phyloP scores from a whole-genome alignment of 1,140 invertebrate species.

The Vollenhovia emeryi region DNA sequence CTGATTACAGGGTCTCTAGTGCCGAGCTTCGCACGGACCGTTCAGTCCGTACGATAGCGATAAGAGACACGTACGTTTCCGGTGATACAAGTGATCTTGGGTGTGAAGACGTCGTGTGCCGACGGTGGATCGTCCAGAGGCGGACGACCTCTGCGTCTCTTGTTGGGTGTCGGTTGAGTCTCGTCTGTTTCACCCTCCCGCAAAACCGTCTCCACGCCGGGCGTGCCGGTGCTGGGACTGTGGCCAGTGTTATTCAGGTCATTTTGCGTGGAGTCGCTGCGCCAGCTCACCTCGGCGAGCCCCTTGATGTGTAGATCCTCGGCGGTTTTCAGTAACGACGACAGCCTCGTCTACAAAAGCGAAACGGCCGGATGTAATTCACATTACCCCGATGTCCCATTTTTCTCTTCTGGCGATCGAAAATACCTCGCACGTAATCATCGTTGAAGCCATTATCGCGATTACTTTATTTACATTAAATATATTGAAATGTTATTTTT shows the following conservation, averaged over 20 bases:
- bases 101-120: constrained; percentile 84
- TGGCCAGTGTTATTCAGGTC: constrained; percentile 81
- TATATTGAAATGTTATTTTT: constrained; percentile 15
- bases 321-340: constrained; percentile 94
- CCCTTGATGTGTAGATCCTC: constrained; percentile 97
- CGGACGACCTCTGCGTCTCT: constrained; percentile 87
- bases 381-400: background rate
- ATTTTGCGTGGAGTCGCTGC: constrained; percentile 86
- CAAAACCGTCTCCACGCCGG: constrained; percentile 84
- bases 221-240: constrained; percentile 80
- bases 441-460: background rate
- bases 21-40: background rate
- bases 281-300: constrained; percentile 94
- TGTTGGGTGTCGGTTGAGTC: constrained; percentile 81
- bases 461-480: background rate
- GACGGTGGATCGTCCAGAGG: constrained; percentile 88
- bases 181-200: constrained; percentile 81
- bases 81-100: constrained; percentile 86
- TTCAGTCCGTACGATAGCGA: background rate
- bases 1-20: no score
- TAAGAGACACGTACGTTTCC: constrained; percentile 80
- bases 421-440: background rate
- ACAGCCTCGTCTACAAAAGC: constrained; percentile 86
- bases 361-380: constrained; percentile 52
- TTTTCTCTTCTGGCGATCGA: background rate